Evolutionary conservation across 2,888 invertebrate species (phyloP).

Genomic region (Drosophila affinis): DNA sequence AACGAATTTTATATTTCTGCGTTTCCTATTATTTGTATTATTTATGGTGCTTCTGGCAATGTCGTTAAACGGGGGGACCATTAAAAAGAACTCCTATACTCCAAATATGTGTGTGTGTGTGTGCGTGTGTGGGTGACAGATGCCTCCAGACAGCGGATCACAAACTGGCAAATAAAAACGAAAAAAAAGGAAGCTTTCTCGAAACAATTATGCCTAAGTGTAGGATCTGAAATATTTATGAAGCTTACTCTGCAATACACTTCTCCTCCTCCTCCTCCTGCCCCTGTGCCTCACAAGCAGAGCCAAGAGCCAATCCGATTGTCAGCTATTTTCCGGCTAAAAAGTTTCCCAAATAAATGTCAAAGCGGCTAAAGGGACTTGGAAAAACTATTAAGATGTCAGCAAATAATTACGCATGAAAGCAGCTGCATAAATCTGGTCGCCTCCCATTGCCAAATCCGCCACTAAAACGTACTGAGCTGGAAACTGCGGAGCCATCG

Average conservation of each 20-base stretch:
- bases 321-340: constrained; percentile 33
- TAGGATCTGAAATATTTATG: constrained; percentile 64
- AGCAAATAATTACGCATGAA: constrained; percentile 74
- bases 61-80: constrained; percentile 63
- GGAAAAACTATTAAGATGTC: constrained; percentile 74
- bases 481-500: constrained; percentile 51
- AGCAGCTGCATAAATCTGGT: constrained; percentile 67
- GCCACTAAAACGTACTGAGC: constrained; percentile 63
- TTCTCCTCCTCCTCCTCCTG: not conserved
- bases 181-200: constrained; percentile 27
- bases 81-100: constrained; percentile 52
- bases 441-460: constrained; percentile 68
- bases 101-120: constrained; percentile 25
- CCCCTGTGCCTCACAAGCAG: not conserved
- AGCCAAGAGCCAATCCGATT: constrained; percentile 20
- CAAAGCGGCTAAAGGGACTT: constrained; percentile 43
- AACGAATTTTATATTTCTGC: constrained; percentile 62
- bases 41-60: constrained; percentile 65
- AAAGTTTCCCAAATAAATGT: constrained; percentile 34
- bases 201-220: constrained; percentile 73
- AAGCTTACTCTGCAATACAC: constrained; percentile 26
- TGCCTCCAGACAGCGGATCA: constrained; percentile 28
- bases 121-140: constrained; percentile 44
- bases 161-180: constrained; percentile 15
- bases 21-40: constrained; percentile 72